Conservation (phyloP, 1,140 invertebrate species). For the Pygmarrhopalites habei region DNA sequence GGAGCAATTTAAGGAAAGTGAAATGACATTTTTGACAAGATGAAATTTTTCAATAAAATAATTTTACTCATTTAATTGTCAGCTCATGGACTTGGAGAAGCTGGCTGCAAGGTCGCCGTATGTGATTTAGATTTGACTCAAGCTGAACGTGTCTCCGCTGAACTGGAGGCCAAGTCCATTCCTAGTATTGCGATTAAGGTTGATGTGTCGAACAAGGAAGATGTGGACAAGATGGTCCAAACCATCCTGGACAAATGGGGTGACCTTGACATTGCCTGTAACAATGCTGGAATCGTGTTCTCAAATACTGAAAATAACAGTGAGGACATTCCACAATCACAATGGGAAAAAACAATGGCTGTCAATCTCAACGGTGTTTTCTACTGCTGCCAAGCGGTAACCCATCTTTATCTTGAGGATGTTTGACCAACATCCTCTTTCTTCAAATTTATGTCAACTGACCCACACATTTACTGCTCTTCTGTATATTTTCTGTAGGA, state of each 20-base stretch:
- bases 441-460: too few relatives aligned
- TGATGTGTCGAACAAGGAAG: slow-evolving; percentile 35
- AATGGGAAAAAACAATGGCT: slow-evolving; percentile 32
- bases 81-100: slow-evolving; percentile 27
- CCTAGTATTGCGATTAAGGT: slow-evolving; percentile 32
- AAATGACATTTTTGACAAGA: too few relatives aligned
- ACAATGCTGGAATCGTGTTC: slow-evolving; percentile 37
- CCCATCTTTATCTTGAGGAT: too few relatives aligned
- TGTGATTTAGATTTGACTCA: slow-evolving; percentile 30
- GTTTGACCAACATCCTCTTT: too few relatives aligned
- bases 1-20: too few relatives aligned
- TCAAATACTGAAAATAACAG: slow-evolving; percentile 6
- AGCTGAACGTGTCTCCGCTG: slow-evolving; percentile 27
- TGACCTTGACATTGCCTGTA: slow-evolving; percentile 37
- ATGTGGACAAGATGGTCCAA: slow-evolving; percentile 36
- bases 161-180: slow-evolving; percentile 31
- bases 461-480: too few relatives aligned
- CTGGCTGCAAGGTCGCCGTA: slow-evolving; percentile 32
- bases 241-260: slow-evolving; percentile 31
- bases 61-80: not conserved
- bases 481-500: too few relatives aligned
- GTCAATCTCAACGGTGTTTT: slow-evolving; percentile 36
- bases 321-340: slow-evolving; percentile 22
- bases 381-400: slow-evolving; percentile 35
- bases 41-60: not conserved